Evolutionary conservation across 2,888 invertebrate genomes (phyloP), one percentile per base, ranked within the genome.

Genomic region (Tridacna crocea): DNA sequence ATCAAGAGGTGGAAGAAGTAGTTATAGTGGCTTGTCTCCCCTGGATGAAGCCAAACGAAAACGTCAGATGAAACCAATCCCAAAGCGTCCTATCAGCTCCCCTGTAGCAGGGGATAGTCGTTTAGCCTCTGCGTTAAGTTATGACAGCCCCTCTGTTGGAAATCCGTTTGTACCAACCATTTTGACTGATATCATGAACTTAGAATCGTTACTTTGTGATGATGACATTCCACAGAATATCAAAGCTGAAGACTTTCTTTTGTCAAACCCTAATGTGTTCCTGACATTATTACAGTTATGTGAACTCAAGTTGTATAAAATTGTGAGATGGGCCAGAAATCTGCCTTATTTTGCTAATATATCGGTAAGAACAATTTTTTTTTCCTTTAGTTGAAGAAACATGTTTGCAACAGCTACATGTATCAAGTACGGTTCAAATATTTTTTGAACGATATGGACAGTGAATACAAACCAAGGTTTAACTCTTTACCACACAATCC

Each of bases 251-350:
- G 86, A 87, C 36, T 88, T 91, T 72, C 84, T 88, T 46, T 85
- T 87, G 12, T 88, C 88, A 13, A 91, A 92, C 65, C 89, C 90
- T n/a, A 89, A 88, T 55, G 84, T 91, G 68, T 91, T 92, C 80
- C 87, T 90, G 36, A 90, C 90, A 27, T 84, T 94, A 78, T 89
- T 94, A 73, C 94, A 94, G 79, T 83, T 94, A 58, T 99, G 99
- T 68, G 99, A 99, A 95, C 98, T 98, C 94, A 96, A 99, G 72
- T 96, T 99, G 24, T 99, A 99, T 94, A 98, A 99, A 95, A 98
- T 99, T 90, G 99, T 99, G 85, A 98, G 99, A 94, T 99, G 99
- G 99, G 99, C 99, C 95, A 98, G 99, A 94, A 98, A 98, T 94
- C 95, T 99, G 94, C 99, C 99, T 22, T 96, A 99, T 46, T 99